Evolutionary conservation across 2,888 invertebrate genomes (phyloP), one percentile per base, ranked within the genome.

Genomic region (Minunthozetes semirufus): DNA sequence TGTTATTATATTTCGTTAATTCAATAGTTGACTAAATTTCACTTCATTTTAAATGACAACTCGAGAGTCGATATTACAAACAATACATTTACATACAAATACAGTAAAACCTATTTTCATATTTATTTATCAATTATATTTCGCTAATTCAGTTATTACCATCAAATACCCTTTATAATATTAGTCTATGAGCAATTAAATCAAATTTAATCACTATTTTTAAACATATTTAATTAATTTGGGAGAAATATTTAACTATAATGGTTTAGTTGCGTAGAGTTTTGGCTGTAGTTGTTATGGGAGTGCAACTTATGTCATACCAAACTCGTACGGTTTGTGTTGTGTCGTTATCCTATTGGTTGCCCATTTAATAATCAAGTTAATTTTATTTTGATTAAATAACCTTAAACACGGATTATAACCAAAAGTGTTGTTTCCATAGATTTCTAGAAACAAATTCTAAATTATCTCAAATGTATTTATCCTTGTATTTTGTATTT

Each of bases 331-430:
- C 33, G 56, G 56, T 9, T 63, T 63, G 63, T 33, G 63, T 63
- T 63, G 63, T 63, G 63, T 63, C 63, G 63, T n/a, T 63, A 29
- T 63, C 33, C 63, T 33, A 63, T 63, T 63, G 63, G 63, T 9
- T 27, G 17, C 1, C 25, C 15, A 61, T 25, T 61, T 61, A 27
- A 8, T 11, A 11, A 27, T 15, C 22, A 27, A 25, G 15, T 56
- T 56, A 22, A n/a, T 22, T 19, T 25, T 22, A 56, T 56, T 56
- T 4, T 56, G 19, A 56, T 56, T 56, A 25, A 56, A 56, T 56
- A 48, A 53, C 22, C 5, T 19, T 4, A 53, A 53, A 19, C 53
- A n/a, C 5, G n/a, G 22, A 53, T n/a, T 19, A 19, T 17, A 17
- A 6, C 9, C 9, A 33, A 33, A 33, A 33, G 48, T 48, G 13